Evolutionary conservation across 2,113 vertebrate species (phyloP).

Genomic region (Piaya cayana): DNA sequence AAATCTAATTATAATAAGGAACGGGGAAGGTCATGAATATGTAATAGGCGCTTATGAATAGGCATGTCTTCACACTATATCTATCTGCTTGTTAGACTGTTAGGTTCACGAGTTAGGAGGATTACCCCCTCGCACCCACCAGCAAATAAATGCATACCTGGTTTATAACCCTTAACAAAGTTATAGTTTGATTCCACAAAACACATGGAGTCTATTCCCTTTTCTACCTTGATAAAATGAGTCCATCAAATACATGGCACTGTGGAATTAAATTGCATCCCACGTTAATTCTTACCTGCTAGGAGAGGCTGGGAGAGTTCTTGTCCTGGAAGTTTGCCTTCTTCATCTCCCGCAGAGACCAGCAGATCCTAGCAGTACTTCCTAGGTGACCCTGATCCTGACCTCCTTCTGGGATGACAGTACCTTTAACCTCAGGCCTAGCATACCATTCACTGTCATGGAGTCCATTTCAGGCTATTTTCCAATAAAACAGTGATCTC

Average conservation of each 20-base stretch:
- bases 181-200: too few relatives aligned
- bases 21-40: too few relatives aligned
- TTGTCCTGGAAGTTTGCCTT: not conserved
- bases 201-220: not conserved
- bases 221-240: not conserved
- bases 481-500: not conserved
- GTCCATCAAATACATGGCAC: not conserved
- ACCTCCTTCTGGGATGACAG: not conserved
- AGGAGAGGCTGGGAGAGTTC: not conserved
- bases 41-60: too few relatives aligned
- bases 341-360: fast-evolving
- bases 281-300: not conserved
- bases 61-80: too few relatives aligned
- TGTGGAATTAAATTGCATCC: too few relatives aligned
- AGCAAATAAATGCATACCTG: too few relatives aligned
- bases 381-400: not conserved
- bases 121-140: too few relatives aligned
- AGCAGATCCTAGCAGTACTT: not conserved
- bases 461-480: not conserved
- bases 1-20: too few relatives aligned
- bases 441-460: not conserved
- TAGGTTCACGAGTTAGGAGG: too few relatives aligned
- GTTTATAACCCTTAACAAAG: too few relatives aligned
- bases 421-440: not conserved
- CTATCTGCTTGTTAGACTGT: too few relatives aligned